Base-by-base conservation (phyloP, 2,888 invertebrate genomes). In the Nowickia ferox region DNA sequence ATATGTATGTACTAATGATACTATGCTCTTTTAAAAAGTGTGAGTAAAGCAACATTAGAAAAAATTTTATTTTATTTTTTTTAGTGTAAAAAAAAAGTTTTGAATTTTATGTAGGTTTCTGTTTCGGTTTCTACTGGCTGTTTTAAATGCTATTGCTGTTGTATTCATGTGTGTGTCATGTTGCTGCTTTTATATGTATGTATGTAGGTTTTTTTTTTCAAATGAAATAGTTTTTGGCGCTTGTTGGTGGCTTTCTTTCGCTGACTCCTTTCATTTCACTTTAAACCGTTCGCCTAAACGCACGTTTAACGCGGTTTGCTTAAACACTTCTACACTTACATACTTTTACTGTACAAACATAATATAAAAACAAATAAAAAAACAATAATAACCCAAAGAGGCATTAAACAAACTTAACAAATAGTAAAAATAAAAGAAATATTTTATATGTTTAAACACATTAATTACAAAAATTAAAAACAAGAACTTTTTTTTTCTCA, bases 201-300 rank as follows among this genome's bases (percentile, higher is more conserved):
- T 59, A 42, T 76, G 59, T 66, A 57, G 65, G 46, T 78, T 81
- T 63, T 13, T 57, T 82, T 57, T 86, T 83, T 84, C 77, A 84
- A 84, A 84, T 86, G 74, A 74, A 81, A 87, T 87, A 87, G 87
- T 87, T 87, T 81, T 87, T 84, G 84, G 84, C 88, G 88, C 88
- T 88, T 88, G 87, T 88, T 86, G 88, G 90, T 90, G 91, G 92
- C 92, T 92, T 92, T 92, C 92, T 92, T 92, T 92, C 92, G 90
- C 92, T 91, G 91, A 92, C 92, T 92, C 92, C 92, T 92, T 92
- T 92, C 92, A 92, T 92, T 92, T 92, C 92, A 92, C 92, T 92
- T 92, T 91, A 91, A 92, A 92, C 91, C 92, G 92, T 92, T 92
- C 92, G 92, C 90, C 91, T 91, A 92, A 91, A 92, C 92, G 92